phyloP scores from a whole-genome alignment of 2,888 invertebrate genomes.

The Drosophila algonquin region DNA sequence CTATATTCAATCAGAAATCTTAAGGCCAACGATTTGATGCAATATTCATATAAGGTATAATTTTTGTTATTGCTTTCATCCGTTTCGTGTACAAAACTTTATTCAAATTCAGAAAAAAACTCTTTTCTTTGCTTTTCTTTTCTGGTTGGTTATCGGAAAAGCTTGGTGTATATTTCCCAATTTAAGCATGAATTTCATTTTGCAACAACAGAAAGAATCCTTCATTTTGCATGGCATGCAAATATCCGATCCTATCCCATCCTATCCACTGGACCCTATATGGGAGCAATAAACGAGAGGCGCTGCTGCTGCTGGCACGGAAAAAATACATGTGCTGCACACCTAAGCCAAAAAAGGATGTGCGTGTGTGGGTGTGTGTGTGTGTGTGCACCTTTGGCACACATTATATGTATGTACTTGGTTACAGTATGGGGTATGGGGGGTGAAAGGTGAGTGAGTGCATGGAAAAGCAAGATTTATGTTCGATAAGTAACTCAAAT shows the following conservation, averaged over 20 bases:
- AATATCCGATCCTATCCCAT: too few relatives aligned
- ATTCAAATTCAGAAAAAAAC: neutral
- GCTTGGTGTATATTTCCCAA: neutral
- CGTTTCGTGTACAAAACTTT: neutral
- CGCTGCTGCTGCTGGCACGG: neutral
- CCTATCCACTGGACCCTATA: neutral
- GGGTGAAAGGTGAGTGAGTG: too few relatives aligned
- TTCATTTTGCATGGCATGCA: neutral
- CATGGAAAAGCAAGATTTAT: constrained; percentile 44
- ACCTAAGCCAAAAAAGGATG: neutral
- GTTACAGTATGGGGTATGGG: neutral
- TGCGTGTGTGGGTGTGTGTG: neutral
- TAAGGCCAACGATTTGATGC: neutral
- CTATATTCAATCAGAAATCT: too few relatives aligned
- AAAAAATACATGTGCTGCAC: neutral
- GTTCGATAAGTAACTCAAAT: constrained; percentile 73
- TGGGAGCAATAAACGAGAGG: neutral
- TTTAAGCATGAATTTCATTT: constrained; percentile 1
- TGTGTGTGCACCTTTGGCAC: neutral
- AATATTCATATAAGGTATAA: neutral
- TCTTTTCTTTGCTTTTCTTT: too few relatives aligned
- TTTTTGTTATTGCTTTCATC: neutral
- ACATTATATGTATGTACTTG: neutral
- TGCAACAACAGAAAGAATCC: neutral
- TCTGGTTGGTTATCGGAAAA: neutral